These are phyloP conservation scores for Apeira syringaria DNA, from an alignment of 2,888 invertebrate genomes.

Conservation along the genomic window DNA sequence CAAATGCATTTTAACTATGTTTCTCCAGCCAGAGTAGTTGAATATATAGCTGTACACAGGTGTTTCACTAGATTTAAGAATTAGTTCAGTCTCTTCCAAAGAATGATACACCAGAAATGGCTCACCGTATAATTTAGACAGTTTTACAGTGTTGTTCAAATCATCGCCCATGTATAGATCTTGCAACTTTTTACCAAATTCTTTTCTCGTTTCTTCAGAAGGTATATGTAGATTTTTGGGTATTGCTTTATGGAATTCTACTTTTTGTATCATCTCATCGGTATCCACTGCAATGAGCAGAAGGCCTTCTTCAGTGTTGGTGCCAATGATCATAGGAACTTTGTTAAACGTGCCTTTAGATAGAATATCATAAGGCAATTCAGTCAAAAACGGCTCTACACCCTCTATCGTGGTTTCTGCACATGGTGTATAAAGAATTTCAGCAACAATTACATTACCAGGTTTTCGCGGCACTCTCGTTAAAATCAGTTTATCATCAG, in stretches of 20 bases:
- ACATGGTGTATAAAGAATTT: slow-evolving; percentile 60
- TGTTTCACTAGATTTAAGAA: slow-evolving; percentile 44
- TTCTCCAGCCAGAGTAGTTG: slow-evolving; percentile 54
- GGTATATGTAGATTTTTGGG: slow-evolving; percentile 60
- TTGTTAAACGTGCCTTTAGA: slow-evolving; percentile 54
- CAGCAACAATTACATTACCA: slow-evolving; percentile 51
- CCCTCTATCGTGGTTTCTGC: slow-evolving; percentile 56
- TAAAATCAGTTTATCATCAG: slow-evolving; percentile 53
- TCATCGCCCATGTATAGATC: slow-evolving; percentile 63
- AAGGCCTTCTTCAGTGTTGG: slow-evolving; percentile 58
- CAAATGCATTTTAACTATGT: slow-evolving; percentile 42
- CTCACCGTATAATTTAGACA: slow-evolving; percentile 57
- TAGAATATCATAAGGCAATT: slow-evolving; percentile 51
- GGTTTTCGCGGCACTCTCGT: slow-evolving; percentile 56
- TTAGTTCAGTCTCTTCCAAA: slow-evolving; percentile 54
- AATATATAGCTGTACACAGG: slow-evolving; percentile 60
- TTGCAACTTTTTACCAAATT: slow-evolving; percentile 46
- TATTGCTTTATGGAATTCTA: slow-evolving; percentile 52
- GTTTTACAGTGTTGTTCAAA: slow-evolving; percentile 44
- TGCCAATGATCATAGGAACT: slow-evolving; percentile 65
- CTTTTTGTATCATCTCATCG: slow-evolving; percentile 43
- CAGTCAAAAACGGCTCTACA: slow-evolving; percentile 60
- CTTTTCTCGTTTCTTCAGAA: slow-evolving; percentile 35
- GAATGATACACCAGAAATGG: slow-evolving; percentile 45
- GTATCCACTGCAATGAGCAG: slow-evolving; percentile 55